Evolutionary conservation across 2,113 vertebrate genomes (phyloP).

Genomic region (Pitta sordida): DNA sequence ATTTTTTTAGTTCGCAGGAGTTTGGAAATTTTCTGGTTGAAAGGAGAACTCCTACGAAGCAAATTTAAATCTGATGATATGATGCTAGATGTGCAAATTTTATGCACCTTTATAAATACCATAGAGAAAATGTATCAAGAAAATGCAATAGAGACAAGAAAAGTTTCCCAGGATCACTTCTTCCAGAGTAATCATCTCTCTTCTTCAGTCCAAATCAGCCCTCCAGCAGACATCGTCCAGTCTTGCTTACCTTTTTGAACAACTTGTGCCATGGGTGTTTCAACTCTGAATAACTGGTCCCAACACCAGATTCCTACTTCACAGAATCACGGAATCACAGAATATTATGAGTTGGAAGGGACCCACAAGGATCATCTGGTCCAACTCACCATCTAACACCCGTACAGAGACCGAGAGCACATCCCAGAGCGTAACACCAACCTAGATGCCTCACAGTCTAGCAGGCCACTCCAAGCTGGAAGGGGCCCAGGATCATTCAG

Average conservation of each 20-base stretch:
- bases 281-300: background rate
- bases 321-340: too few relatives aligned
- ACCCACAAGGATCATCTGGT: too few relatives aligned
- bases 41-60: background rate
- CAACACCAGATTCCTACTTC: background rate
- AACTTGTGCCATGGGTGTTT: background rate
- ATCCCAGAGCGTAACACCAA: too few relatives aligned
- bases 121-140: background rate
- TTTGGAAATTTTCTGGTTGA: background rate
- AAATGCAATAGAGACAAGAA: background rate
- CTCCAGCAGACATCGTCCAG: background rate
- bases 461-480: too few relatives aligned
- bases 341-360: too few relatives aligned
- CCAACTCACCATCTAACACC: too few relatives aligned
- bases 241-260: background rate
- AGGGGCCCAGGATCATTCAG: too few relatives aligned
- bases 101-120: background rate
- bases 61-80: background rate
- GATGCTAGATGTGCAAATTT: background rate
- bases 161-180: background rate
- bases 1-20: background rate
- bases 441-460: too few relatives aligned
- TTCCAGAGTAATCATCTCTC: background rate
- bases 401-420: too few relatives aligned
- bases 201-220: background rate